Percentiles rank a stretch among this genome's conserved stretches.
Conservation (phyloP, 2,113 vertebrate genomes). For the Atractosteus spatula region DNA sequence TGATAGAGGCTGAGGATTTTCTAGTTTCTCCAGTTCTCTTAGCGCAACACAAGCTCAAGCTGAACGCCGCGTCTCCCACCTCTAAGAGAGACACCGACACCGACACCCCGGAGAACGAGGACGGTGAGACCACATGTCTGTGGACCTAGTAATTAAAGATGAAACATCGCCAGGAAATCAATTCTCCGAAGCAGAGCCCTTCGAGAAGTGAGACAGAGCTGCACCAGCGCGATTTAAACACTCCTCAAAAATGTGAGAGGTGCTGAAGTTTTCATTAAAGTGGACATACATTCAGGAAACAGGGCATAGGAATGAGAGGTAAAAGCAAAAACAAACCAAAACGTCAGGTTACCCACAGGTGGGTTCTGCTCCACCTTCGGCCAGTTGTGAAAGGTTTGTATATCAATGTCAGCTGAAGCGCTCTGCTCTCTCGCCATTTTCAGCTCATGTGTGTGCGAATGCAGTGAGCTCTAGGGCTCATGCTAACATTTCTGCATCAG, state of each 20-base stretch:
- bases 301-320: not conserved
- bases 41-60: not conserved
- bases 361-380: no score
- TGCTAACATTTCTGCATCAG: no score
- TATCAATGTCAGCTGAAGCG: no score
- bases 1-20: slow-evolving; percentile 6
- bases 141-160: slow-evolving; percentile 28
- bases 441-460: no score
- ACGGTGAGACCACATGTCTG: slow-evolving; percentile 31
- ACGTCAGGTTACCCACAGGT: no score
- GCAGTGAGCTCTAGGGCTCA: no score
- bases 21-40: slow-evolving; percentile 10
- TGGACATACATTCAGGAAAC: not conserved
- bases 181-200: slow-evolving; percentile 28
- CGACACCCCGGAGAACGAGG: slow-evolving; percentile 51
- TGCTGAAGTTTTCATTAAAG: not conserved
- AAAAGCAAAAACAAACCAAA: no score
- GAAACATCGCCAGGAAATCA: slow-evolving; percentile 26
- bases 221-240: slow-evolving; percentile 20
- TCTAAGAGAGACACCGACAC: slow-evolving; percentile 56
- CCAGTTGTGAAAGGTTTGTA: no score
- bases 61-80: slow-evolving; percentile 56
- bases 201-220: slow-evolving; percentile 31
- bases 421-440: no score
- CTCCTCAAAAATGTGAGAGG: slow-evolving; percentile 27